These are phyloP conservation scores for Halcyon badia DNA, from an alignment of 2,797 vertebrate genomes.

Conservation along the genomic window DNA sequence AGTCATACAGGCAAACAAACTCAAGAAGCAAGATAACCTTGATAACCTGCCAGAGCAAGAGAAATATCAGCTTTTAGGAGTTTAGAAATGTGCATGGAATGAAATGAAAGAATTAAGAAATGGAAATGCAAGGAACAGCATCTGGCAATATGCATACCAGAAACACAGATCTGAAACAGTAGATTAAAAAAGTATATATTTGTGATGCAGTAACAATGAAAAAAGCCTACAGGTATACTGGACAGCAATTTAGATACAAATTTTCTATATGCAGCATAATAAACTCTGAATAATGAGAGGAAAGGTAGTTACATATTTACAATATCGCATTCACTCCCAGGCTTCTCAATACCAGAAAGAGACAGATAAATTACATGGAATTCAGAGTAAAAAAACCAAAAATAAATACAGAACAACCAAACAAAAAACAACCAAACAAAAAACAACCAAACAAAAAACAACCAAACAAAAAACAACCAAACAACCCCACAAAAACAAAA, in stretches of 20 bases:
- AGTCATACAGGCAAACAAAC: conserved; percentile 20
- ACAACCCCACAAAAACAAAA: too few species aligned
- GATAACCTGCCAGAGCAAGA: neutral
- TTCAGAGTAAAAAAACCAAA: neutral
- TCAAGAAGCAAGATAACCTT: neutral
- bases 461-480: too few species aligned
- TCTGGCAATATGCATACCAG: neutral
- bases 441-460: too few species aligned
- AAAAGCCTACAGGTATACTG: neutral
- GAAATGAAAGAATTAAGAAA: neutral
- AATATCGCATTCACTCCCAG: neutral
- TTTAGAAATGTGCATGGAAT: neutral
- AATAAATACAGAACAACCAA: neutral
- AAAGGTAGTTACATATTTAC: neutral
- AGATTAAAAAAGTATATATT: neutral
- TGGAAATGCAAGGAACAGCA: neutral
- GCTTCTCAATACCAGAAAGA: neutral
- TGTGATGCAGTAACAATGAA: neutral
- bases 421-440: too few species aligned
- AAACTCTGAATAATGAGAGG: neutral
- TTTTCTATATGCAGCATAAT: neutral
- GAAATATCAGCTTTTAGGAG: neutral
- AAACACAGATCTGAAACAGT: neutral
- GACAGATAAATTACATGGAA: neutral
- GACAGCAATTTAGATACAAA: neutral